Base-by-base conservation (phyloP, 1,140 invertebrate species). In the Thaumatotibia leucotreta region DNA sequence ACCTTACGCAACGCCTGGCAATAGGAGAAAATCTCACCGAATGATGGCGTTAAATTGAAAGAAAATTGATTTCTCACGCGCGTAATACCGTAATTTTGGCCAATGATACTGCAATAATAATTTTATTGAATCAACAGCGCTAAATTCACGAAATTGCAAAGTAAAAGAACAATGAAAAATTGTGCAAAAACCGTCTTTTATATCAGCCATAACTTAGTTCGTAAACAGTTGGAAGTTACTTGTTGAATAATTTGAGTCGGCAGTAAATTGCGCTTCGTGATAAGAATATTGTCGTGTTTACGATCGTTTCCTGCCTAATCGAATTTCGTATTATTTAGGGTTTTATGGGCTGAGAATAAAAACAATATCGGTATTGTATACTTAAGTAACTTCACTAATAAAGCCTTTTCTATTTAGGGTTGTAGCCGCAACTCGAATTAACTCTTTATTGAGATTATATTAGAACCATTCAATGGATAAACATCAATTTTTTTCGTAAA, bases 21-120 rank as follows among this genome's bases (percentile, higher is more conserved):
- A 58, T 27, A n/a, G 27, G 29, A 58, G 27, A 58, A 58, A 58
- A 58, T 31, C 24, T 58, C 14, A 58, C 27, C 23, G 52, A 58
- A 5, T 58, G 52, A 58, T 58, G 24, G 11, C 27, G 52, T 58
- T n/a, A 58, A 58, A 58, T 58, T 58, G 52, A 58, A 58, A 20
- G 24, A 58, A 58, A 58, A 58, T 58, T 58, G 52, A 58, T 31
- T 58, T 58, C 14, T 58, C 52, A 58, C 52, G 52, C 50, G 50
- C 52, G 52, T 58, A 58, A 58, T 58, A 58, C 23, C 14, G 4
- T 11, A 58, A 58, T 58, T 58, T 31, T 3, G 14, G 52, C n/a
- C 52, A 58, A 58, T 58, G 52, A 58, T 58, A 58, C n/a, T 58
- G 52, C 52, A 58, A 29, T 58, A 58, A 58, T 58, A 58, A 24